phyloP scores from a whole-genome alignment of 2,113 vertebrate species.

The Chamaea fasciata region DNA sequence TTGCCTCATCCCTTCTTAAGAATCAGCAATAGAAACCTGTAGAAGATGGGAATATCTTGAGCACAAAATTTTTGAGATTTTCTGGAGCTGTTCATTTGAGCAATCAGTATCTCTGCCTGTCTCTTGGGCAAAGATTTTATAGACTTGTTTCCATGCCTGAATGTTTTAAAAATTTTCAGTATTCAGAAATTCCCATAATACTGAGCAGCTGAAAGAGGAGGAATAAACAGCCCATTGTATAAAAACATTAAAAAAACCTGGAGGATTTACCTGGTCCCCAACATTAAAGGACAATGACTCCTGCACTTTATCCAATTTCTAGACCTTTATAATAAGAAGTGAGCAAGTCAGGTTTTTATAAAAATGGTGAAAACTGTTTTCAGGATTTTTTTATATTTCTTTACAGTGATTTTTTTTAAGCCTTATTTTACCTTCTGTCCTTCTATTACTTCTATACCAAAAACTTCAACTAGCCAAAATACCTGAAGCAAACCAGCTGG shows the following conservation, averaged over 20 bases:
- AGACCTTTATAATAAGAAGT: neutral
- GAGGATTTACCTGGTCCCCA: neutral
- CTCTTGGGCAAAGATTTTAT: neutral
- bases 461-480: neutral
- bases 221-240: neutral
- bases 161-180: neutral
- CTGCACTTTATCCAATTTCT: neutral
- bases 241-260: neutral
- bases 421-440: neutral
- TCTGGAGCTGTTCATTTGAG: neutral
- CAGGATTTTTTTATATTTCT: neutral
- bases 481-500: neutral
- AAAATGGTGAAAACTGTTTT: neutral
- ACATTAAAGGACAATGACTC: neutral
- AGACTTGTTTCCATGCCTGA: neutral
- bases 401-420: neutral
- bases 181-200: neutral
- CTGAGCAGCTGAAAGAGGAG: neutral
- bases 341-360: neutral
- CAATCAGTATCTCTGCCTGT: neutral
- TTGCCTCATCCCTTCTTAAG: neutral
- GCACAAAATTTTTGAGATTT: neutral
- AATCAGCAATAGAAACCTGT: neutral
- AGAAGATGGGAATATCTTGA: neutral
- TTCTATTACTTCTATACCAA: neutral